Percentiles rank a stretch among this genome's conserved stretches.
These are phyloP conservation scores for Elephas maximus DNA, from an alignment of 2,113 vertebrate genomes.

Conservation along the genomic window DNA sequence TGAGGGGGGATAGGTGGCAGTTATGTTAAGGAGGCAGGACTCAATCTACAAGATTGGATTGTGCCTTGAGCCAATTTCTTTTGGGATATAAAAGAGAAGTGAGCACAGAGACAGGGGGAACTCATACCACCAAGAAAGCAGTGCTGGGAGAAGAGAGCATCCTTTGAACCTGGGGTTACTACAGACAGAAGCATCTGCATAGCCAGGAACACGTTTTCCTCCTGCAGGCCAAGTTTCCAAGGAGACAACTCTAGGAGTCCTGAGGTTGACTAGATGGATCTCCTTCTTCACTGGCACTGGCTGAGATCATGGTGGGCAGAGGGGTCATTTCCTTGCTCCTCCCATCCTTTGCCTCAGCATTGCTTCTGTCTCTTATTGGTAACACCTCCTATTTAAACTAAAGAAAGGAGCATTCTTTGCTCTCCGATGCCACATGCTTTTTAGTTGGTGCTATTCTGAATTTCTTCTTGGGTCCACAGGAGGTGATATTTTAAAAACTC, in stretches of 20 bases:
- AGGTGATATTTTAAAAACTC: constrained; percentile 74
- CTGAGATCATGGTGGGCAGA: neutral
- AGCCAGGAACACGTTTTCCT: neutral
- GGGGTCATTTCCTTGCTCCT: neutral
- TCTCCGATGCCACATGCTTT: constrained; percentile 72
- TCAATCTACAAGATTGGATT: too few species aligned
- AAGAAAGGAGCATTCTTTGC: constrained; percentile 64
- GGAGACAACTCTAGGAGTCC: neutral
- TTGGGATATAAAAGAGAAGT: too few species aligned
- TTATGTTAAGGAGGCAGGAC: too few species aligned
- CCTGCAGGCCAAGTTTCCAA: constrained; percentile 53
- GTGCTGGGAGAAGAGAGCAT: too few species aligned
- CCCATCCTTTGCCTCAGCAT: neutral
- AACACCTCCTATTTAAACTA: constrained; percentile 33
- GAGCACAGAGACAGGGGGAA: too few species aligned
- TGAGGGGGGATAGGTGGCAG: too few species aligned
- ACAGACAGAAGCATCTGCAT: neutral
- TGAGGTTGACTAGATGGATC: neutral
- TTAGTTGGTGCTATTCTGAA: constrained; percentile 85
- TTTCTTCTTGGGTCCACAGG: constrained; percentile 78
- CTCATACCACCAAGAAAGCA: too few species aligned
- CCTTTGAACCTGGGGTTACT: too few species aligned
- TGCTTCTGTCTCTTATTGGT: constrained; percentile 12
- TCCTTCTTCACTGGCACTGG: neutral
- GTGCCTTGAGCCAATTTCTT: too few species aligned